Evolutionary conservation across 1,140 invertebrate species (phyloP).

Genomic region (Drosophila nasuta): DNA sequence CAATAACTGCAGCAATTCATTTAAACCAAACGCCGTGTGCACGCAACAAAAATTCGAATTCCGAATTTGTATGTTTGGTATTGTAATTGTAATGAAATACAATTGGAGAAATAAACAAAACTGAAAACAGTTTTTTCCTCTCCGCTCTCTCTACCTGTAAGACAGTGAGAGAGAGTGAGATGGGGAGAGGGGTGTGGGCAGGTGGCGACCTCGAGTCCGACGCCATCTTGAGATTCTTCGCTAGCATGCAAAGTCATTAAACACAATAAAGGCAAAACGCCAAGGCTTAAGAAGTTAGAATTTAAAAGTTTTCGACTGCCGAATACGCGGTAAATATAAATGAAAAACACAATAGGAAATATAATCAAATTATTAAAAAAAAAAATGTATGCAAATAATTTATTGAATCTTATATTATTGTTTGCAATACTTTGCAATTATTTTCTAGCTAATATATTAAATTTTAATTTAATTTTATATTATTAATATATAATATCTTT

Average conservation of each 20-base stretch:
- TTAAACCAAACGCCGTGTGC: slow-evolving; percentile 35
- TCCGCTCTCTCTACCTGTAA: not conserved
- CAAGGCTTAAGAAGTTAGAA: slow-evolving; percentile 38
- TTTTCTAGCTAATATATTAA: too few relatives aligned
- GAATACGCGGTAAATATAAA: not conserved
- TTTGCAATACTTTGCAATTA: too few relatives aligned
- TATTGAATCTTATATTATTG: too few relatives aligned
- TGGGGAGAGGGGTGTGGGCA: not conserved
- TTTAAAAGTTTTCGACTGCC: not conserved
- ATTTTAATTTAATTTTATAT: too few relatives aligned
- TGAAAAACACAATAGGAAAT: not conserved
- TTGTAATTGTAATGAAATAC: slow-evolving; percentile 57
- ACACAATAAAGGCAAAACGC: slow-evolving; percentile 62
- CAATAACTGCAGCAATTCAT: slow-evolving; percentile 70
- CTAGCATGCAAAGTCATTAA: slow-evolving; percentile 75
- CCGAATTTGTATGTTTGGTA: slow-evolving; percentile 24
- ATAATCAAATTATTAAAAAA: too few relatives aligned
- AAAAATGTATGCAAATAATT: too few relatives aligned
- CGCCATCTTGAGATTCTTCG: slow-evolving; percentile 37
- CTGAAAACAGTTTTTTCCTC: slow-evolving; percentile 6
- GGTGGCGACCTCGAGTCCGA: slow-evolving; percentile 31
- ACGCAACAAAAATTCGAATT: slow-evolving; percentile 55
- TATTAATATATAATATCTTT: too few relatives aligned
- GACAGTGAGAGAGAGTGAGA: not conserved
- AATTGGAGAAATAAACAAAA: slow-evolving; percentile 54